phyloP scores from a whole-genome alignment of 1,140 invertebrate genomes.

The Papilio polyxenes region DNA sequence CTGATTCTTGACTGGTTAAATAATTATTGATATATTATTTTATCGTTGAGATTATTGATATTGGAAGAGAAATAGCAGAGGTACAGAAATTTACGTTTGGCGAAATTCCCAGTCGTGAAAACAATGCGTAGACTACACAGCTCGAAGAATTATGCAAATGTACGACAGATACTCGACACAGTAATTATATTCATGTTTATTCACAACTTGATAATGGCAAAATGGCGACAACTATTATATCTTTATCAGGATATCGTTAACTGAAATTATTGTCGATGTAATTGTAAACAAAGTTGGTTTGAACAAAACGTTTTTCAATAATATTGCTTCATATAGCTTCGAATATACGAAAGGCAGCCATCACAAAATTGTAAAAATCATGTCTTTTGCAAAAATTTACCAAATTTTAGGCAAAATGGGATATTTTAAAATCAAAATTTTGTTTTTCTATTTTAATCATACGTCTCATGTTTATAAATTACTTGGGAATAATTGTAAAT shows the following conservation, averaged over 20 bases:
- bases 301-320: not conserved
- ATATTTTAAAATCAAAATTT: not conserved
- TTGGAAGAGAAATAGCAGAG: slow-evolving; percentile 44
- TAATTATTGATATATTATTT: too few relatives aligned
- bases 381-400: not conserved
- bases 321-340: not conserved
- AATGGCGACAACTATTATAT: slow-evolving; percentile 17
- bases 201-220: not conserved
- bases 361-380: too few relatives aligned
- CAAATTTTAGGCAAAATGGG: not conserved
- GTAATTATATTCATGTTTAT: slow-evolving; percentile 34
- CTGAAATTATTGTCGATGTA: not conserved
- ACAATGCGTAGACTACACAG: slow-evolving; percentile 12
- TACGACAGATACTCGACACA: not conserved
- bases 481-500: not conserved
- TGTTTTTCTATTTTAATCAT: not conserved
- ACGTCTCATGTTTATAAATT: not conserved
- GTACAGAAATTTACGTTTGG: slow-evolving; percentile 72
- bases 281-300: not conserved
- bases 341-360: not conserved
- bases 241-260: slow-evolving; percentile 10
- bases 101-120: slow-evolving; percentile 54
- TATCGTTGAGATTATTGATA: not conserved
- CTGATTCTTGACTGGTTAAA: too few relatives aligned
- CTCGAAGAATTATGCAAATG: slow-evolving; percentile 34